Conservation (phyloP, 2,797 vertebrate genomes). For the Peromyscus aztecus region DNA sequence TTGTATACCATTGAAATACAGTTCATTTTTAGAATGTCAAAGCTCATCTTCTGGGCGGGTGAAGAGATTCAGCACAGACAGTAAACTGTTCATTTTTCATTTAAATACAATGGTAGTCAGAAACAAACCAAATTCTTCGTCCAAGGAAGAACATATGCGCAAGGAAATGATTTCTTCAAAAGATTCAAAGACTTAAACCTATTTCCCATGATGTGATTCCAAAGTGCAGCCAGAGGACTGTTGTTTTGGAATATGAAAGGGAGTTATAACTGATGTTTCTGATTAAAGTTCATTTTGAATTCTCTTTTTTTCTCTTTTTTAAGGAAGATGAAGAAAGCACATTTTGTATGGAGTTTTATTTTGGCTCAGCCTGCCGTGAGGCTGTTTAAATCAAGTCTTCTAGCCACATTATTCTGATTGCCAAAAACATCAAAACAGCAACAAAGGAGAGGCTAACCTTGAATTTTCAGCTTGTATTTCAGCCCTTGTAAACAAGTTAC, state of each 20-base stretch:
- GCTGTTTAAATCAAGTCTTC: slow-evolving; percentile 86
- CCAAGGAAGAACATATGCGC: not conserved
- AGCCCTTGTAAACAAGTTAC: slow-evolving; percentile 90
- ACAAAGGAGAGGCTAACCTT: slow-evolving; percentile 89
- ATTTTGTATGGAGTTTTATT: slow-evolving; percentile 85
- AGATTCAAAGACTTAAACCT: slow-evolving; percentile 65
- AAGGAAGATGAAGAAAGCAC: slow-evolving; percentile 81
- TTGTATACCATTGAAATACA: slow-evolving; percentile 56
- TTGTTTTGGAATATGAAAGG: slow-evolving; percentile 75
- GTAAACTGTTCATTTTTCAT: slow-evolving; percentile 53
- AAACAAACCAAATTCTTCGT: slow-evolving; percentile 67
- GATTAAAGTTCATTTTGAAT: slow-evolving; percentile 84
- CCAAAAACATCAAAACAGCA: slow-evolving; percentile 89
- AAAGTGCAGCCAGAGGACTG: slow-evolving; percentile 62
- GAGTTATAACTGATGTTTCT: slow-evolving; percentile 77
- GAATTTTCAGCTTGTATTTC: slow-evolving; percentile 89
- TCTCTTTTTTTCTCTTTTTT: slow-evolving; percentile 48
- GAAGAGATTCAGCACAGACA: slow-evolving; percentile 65
- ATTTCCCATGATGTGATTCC: slow-evolving; percentile 63
- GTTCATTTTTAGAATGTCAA: slow-evolving; percentile 76
- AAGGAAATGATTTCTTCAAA: slow-evolving; percentile 74
- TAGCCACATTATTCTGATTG: slow-evolving; percentile 86
- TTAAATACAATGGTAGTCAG: slow-evolving; percentile 42
- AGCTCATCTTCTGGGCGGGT: not conserved
- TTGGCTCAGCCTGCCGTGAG: slow-evolving; percentile 84